phyloP scores from a whole-genome alignment of 1,140 invertebrate species.

The Achatina immaculata region DNA sequence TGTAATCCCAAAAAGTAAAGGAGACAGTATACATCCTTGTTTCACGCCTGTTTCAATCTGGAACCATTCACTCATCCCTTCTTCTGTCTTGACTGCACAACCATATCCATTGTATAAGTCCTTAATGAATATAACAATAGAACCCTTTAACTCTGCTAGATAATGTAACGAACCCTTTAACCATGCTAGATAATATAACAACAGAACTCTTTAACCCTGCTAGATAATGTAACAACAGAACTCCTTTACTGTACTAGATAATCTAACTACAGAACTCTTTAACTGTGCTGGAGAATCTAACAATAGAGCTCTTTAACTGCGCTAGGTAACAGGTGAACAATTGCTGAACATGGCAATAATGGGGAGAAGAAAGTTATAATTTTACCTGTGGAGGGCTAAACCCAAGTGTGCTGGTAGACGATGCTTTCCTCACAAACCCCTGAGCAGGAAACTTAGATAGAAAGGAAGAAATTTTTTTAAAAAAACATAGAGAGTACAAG shows the following conservation, averaged over 20 bases:
- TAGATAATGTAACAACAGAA: neutral
- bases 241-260: neutral
- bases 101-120: no score
- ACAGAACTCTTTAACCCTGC: neutral
- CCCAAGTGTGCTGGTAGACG: conserved; percentile 94
- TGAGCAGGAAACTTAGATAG: conserved; percentile 90
- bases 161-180: neutral
- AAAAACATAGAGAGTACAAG: no score
- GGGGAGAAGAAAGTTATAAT: neutral
- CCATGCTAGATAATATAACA: neutral
- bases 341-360: neutral
- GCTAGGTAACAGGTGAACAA: neutral
- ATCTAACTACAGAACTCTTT: neutral
- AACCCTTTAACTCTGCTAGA: neutral
- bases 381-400: conserved; percentile 79
- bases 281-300: neutral
- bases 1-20: no score
- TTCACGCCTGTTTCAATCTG: no score
- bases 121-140: neutral
- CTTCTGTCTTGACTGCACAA: no score
- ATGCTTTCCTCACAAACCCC: conserved; percentile 96
- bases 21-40: no score
- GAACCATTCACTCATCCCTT: no score
- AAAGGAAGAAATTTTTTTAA: conserved; percentile 17
- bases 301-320: neutral